Evolutionary conservation across 2,113 vertebrate species (phyloP), one percentile per base, ranked within the genome.

Genomic region (Callopanchax toddi): DNA sequence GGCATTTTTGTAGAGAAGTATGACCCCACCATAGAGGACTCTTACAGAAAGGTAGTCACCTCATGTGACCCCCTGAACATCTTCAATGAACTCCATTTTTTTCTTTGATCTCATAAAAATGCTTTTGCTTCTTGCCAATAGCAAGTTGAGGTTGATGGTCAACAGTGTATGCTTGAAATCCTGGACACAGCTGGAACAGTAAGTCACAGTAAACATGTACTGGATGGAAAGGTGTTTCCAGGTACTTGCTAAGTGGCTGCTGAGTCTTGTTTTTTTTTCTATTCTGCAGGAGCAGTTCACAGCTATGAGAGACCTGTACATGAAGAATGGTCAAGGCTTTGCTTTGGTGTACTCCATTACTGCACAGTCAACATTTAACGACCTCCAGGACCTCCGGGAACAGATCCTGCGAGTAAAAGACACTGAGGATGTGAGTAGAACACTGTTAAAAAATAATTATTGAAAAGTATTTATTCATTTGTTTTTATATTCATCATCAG

Each of bases 1-100:
- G 97, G 97, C 91, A 99, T 99, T 92, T 99, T 99, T 92, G 97
- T 99, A 87, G 97, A 99, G 90, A 99, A 99, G 84, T 99, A 99
- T 87, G 97, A 99, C 83, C 97, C 97, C 74, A 99, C 97, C 93
- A 99, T 99, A 95, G 97, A 99, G 94, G 97, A 99, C 81, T 99
- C 97, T 1, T 99, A 99, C 93, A 96, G 97, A 93, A 99, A 99
- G 96, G 97, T 97, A 91, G 88, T 32, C 11, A 11, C 37, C 8
- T 20, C 1, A 12, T 13, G 13, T 3, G 4, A 37, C 16, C n/a
- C 36, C 29, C 12, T 22, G 29, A 54, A 20, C 6, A 18, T 32
- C 34, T 18, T 54, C 11, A 51, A 21, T 48, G 8, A 12, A 18
- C 3, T n/a, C n/a, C n/a, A n/a, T n/a, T 18, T 15, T 26, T 4